Base-by-base conservation (phyloP, 2,113 vertebrate species). In the Rallus limicola region DNA sequence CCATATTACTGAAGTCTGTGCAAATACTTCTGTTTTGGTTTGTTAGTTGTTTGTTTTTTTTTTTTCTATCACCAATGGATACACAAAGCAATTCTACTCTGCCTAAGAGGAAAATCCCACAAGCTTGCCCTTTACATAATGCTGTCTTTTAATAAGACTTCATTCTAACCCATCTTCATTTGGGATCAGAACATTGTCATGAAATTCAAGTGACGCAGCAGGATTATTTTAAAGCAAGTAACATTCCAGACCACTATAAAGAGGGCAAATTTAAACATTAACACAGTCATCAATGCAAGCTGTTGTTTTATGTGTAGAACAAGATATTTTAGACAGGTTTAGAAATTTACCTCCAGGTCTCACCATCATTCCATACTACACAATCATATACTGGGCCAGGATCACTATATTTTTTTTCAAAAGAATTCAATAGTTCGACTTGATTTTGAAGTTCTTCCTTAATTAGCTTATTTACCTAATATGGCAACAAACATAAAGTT, bases 301-400 rank as follows among this genome's bases (percentile, higher is more conserved):
- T 84, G 6, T 5, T 65, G 16, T 10, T 86, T 64, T 29, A 56
- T 7, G 16, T 19, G 6, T 26, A 70, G 28, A 86, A 82, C 5
- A 68, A 33, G 38, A 56, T 8, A 70, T 67, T 59, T 88, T 25
- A 77, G 5, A 63, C 7, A 81, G 71, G 38, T 78, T 60, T 23
- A 68, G n/a, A 16, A 12, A 52, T 70, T 96, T 97, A 99, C 99
- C 98, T 99, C 99, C 99, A 99, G 6, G 98, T 98, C 89, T 98
- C 97, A 16, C 99, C 99, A 2, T 99, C 99, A 20, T 99, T 96
- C 99, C 99, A 99, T 24, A 99, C 98, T 64, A 99, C 55, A 85
- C 99, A 99, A 96, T 99, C 99, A 88, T 99, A 99, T 1, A 99
- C 99, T 31, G 99, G 99, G 56, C 99, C 99, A n/a, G 99, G 99